Evolutionary conservation across 2,113 vertebrate species (phyloP).

Genomic region (Sprattus sprattus): DNA sequence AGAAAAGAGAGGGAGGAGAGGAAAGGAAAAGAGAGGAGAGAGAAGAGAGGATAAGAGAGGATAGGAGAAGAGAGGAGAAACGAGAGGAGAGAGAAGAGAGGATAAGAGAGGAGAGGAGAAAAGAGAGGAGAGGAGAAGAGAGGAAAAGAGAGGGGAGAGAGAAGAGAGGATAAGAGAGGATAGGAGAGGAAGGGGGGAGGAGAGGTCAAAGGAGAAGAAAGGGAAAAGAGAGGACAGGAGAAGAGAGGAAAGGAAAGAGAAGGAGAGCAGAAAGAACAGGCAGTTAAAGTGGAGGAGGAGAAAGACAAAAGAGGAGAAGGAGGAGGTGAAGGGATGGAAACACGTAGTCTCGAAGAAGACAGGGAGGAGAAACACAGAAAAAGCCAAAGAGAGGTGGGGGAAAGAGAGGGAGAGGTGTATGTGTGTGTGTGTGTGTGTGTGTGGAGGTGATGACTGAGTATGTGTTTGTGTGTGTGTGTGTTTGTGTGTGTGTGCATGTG

Average conservation of each 20-base stretch:
- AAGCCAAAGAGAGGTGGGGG: not conserved
- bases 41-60: not conserved
- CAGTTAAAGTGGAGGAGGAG: not conserved
- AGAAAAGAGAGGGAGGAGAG: not conserved
- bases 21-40: not conserved
- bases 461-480: no score
- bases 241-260: no score
- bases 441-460: no score
- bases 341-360: not conserved
- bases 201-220: not conserved
- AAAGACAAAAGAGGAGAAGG: not conserved
- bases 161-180: conserved; percentile 26
- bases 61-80: not conserved
- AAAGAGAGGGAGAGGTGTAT: not conserved
- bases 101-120: not conserved
- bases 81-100: not conserved
- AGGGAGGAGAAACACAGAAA: not conserved
- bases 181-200: conserved; percentile 1
- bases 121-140: not conserved
- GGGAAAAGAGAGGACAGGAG: not conserved
- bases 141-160: not conserved
- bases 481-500: no score
- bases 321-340: not conserved
- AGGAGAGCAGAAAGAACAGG: no score
- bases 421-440: no score